Percentiles rank a stretch among this genome's conserved stretches.
Conservation (phyloP, 2,797 vertebrate genomes). For the Pelochelys cantorii region DNA sequence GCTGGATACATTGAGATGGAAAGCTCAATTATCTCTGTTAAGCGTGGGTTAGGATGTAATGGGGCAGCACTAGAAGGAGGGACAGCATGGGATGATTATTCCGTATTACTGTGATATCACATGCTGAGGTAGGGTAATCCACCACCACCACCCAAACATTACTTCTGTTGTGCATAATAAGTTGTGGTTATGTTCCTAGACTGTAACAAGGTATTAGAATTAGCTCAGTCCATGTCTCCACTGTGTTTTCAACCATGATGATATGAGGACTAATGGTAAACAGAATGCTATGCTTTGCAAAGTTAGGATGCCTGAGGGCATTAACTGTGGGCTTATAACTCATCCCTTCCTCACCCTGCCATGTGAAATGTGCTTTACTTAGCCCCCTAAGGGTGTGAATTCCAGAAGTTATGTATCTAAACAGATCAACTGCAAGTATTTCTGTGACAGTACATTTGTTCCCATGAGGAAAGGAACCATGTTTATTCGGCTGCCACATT, state of each 20-base stretch:
- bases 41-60: background rate
- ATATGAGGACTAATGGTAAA: background rate
- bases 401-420: background rate
- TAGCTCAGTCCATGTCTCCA: background rate
- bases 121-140: background rate
- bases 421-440: background rate
- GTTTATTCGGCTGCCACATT: background rate
- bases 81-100: background rate
- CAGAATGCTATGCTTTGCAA: background rate
- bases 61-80: background rate
- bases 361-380: background rate
- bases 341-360: background rate
- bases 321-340: background rate
- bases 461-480: background rate
- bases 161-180: background rate
- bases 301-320: background rate
- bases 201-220: background rate
- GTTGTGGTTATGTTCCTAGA: background rate
- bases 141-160: background rate
- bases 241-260: background rate
- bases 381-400: background rate
- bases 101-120: background rate
- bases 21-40: background rate
- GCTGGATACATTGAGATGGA: background rate
- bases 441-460: background rate